Evolutionary conservation across 2,113 vertebrate species (phyloP), one percentile per base, ranked within the genome.

Genomic region (Castor canadensis): DNA sequence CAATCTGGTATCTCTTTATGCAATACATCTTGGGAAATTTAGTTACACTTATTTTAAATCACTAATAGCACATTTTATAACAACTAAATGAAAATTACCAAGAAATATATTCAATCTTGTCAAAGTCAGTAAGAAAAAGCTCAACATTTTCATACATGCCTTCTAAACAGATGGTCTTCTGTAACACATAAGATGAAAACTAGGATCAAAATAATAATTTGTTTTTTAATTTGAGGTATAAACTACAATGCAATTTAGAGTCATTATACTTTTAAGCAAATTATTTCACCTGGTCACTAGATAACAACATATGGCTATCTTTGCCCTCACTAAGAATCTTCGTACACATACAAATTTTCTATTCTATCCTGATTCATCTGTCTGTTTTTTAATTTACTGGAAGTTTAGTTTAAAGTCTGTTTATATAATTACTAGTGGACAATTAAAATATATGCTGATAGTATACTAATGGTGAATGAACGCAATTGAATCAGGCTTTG

Each of bases 1-100:
- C 97, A 98, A 97, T 98, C 97, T 98, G 96, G 96, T 93, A 89
- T 94, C 64, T 88, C 35, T 79, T 91, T 87, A 96, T 96, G 72
- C 84, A 87, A 35, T 93, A 45, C 95, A 95, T 98, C 95, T 91
- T 69, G 91, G 95, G 90, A 98, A 96, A 97, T 97, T 94, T 96
- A 87, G 95, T 96, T 98, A 96, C 94, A 97, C 97, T 97, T 97
- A 96, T 97, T 98, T 97, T 97, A 92, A 96, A 98, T 96, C 89
- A 97, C 92, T 77, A 1, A 80, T 93, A 96, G 89, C 95, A 95
- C 71, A 95, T 96, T 97, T 97, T 96, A 52, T 95, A 93, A 92
- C 87, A 94, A 97, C 96, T 96, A 96, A 91, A 97, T 84, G 83
- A 84, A 49, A 96, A 97, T 96, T 97, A 80, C 81, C n/a, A 96